These are phyloP conservation scores for Leptothorax acervorum DNA, from an alignment of 2,888 invertebrate species.

Conservation along the genomic window DNA sequence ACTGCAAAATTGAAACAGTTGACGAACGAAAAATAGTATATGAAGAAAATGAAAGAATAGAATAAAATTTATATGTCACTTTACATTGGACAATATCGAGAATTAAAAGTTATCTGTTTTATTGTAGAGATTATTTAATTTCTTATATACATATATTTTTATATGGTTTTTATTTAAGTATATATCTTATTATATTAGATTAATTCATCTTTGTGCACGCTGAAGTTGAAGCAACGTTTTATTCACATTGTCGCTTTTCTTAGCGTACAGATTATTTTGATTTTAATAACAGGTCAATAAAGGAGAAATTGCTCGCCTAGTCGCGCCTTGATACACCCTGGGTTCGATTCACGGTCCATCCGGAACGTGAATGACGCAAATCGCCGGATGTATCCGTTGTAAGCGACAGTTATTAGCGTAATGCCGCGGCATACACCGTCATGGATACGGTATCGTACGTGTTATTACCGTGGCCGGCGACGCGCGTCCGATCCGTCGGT, in stretches of 20 bases:
- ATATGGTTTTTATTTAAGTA: no score
- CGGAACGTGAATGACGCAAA: constrained; percentile 32
- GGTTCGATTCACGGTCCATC: not conserved
- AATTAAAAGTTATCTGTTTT: not conserved
- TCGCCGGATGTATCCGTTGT: constrained; percentile 34
- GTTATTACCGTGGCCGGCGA: constrained; percentile 40
- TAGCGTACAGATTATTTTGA: not conserved
- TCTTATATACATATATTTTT: no score
- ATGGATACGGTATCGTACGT: constrained; percentile 23
- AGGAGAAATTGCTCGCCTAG: not conserved
- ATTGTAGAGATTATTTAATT: not conserved
- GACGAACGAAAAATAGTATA: not conserved
- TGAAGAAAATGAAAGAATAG: not conserved
- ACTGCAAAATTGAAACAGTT: not conserved
- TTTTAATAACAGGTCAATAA: not conserved
- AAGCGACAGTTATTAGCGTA: constrained; percentile 46
- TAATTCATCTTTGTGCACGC: not conserved
- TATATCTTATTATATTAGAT: not conserved
- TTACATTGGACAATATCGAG: not conserved
- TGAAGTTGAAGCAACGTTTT: not conserved
- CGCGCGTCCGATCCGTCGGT: constrained; percentile 42
- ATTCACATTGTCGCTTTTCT: not conserved
- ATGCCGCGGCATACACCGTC: constrained; percentile 24
- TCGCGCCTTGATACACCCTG: not conserved
- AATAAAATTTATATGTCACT: not conserved